A percentile compares a stretch with the other conserved stretches of the same genome.
Evolutionary conservation across 2,113 vertebrate species (phyloP).

Genomic region (Scomber colias): DNA sequence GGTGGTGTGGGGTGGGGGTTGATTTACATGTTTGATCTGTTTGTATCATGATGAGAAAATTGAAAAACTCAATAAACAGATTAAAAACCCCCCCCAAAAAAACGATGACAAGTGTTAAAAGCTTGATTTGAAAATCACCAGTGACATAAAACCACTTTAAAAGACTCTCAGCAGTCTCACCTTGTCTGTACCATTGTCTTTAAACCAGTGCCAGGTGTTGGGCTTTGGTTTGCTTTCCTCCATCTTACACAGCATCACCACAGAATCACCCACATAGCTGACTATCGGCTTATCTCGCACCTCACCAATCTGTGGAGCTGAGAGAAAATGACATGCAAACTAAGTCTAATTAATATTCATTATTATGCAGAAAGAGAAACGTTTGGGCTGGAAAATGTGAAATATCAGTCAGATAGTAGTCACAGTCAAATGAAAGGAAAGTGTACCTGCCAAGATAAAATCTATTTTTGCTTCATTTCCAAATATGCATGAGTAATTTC

Average conservation of each 20-base stretch:
- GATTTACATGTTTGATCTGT: no score
- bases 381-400: neutral
- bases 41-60: no score
- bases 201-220: slow-evolving; percentile 80
- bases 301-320: slow-evolving; percentile 76
- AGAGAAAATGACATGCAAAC: neutral
- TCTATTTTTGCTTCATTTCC: slow-evolving; percentile 53
- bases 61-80: no score
- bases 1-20: no score
- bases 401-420: neutral
- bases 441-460: slow-evolving; percentile 80
- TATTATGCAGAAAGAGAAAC: neutral
- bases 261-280: slow-evolving; percentile 78
- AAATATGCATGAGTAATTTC: slow-evolving; percentile 82
- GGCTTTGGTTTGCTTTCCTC: slow-evolving; percentile 59
- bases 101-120: no score
- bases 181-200: slow-evolving; percentile 75
- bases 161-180: slow-evolving; percentile 38
- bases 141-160: no score
- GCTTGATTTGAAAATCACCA: no score
- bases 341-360: neutral
- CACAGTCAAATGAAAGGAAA: neutral
- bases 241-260: slow-evolving; percentile 75
- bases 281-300: slow-evolving; percentile 79
- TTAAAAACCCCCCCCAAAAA: no score